phyloP scores from a whole-genome alignment of 2,797 vertebrate genomes.

The Trematomus bernacchii region DNA sequence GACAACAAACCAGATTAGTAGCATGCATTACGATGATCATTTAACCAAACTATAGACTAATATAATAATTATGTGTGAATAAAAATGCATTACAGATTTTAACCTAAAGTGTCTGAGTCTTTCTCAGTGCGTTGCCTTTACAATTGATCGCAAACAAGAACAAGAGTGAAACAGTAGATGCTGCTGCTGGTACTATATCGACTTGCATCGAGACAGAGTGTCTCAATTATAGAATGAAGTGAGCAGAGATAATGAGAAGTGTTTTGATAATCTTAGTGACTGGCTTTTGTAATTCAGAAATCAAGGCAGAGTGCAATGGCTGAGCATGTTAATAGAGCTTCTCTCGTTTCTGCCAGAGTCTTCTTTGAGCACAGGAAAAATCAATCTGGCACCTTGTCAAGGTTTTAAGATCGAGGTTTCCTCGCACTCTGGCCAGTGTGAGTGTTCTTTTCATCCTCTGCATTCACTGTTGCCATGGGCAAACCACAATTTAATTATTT shows the following conservation, averaged over 20 bases:
- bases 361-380: slow-evolving; percentile 65
- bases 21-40: not conserved
- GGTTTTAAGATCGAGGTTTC: slow-evolving; percentile 58
- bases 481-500: slow-evolving; percentile 51
- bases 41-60: not conserved
- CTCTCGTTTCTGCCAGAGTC: slow-evolving; percentile 60
- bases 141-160: slow-evolving; percentile 32
- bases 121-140: slow-evolving; percentile 23
- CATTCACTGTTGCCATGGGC: slow-evolving; percentile 45
- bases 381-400: slow-evolving; percentile 74
- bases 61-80: slow-evolving; percentile 8
- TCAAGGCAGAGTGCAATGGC: slow-evolving; percentile 51
- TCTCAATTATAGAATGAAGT: slow-evolving; percentile 57
- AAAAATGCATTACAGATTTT: slow-evolving; percentile 8
- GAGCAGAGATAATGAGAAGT: slow-evolving; percentile 68
- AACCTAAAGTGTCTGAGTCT: not conserved
- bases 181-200: slow-evolving; percentile 29
- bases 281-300: slow-evolving; percentile 66
- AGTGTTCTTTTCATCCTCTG: slow-evolving; percentile 48
- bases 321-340: slow-evolving; percentile 70
- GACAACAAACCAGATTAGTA: no score
- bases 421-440: slow-evolving; percentile 42
- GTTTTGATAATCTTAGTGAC: slow-evolving; percentile 53
- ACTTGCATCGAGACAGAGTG: slow-evolving; percentile 47
- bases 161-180: slow-evolving; percentile 25